Percentiles rank a stretch among this genome's conserved stretches.
phyloP scores from a whole-genome alignment of 2,797 vertebrate genomes.

The Catamblyrhynchus diadema region DNA sequence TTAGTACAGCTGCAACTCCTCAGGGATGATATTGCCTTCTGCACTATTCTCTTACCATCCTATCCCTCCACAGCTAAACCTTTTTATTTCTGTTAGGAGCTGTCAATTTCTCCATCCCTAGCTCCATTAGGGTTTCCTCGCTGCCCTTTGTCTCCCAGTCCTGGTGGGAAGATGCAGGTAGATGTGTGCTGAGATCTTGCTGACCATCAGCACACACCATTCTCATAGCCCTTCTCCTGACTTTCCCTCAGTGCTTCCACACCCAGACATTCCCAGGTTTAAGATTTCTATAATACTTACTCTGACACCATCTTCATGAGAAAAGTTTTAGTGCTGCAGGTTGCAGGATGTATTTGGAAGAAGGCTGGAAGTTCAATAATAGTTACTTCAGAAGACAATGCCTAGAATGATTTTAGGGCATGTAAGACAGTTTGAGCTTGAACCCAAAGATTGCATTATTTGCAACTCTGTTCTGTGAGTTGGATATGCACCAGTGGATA shows the following conservation, averaged over 20 bases:
- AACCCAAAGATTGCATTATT: background rate
- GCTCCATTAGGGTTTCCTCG: background rate
- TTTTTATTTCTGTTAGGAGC: background rate
- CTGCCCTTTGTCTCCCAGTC: background rate
- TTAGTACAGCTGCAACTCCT: too few relatives aligned
- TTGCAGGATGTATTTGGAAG: background rate
- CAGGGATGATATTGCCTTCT: too few relatives aligned
- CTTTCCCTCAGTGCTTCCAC: background rate
- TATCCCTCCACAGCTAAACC: background rate
- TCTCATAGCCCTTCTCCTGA: background rate
- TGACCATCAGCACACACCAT: background rate
- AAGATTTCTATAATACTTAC: background rate
- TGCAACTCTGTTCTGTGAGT: background rate
- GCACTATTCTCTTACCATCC: too few relatives aligned
- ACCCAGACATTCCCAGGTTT: background rate
- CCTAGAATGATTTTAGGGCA: background rate
- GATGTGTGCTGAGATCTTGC: background rate
- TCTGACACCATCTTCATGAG: fast-evolving
- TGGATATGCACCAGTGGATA: background rate
- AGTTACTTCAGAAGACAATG: background rate
- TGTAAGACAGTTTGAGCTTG: background rate
- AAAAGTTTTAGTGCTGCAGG: background rate
- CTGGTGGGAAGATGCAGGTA: background rate
- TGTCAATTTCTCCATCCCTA: background rate
- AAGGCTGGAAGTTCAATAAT: background rate